Evolutionary conservation across 1,140 invertebrate genomes (phyloP), one percentile per base, ranked within the genome.

Genomic region (Zaprionus africanus): DNA sequence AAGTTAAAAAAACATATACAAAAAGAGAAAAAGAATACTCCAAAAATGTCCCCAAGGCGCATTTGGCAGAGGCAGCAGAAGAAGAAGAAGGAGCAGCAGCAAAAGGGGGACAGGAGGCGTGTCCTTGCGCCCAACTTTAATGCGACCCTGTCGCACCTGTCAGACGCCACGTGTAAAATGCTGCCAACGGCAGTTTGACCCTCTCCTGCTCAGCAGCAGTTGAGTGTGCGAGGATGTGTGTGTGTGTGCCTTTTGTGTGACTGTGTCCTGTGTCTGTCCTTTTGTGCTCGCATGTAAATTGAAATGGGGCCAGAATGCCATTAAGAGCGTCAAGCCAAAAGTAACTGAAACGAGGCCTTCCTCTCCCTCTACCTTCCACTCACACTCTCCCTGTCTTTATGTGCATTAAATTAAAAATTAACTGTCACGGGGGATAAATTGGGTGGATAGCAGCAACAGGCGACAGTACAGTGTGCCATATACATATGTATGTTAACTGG

Each of bases 321-420:
- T 88, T 80, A 83, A 88, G 84, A 80, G 78, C 69, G 66, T 51
- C 57, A 67, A 65, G 77, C 58, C 65, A 81, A 82, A 69, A 80
- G 79, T 74, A 80, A 87, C 62, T 79, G 66, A 70, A 72, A 66
- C 67, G 64, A 70, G 58, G 53, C 36, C 22, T 15, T 71, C 69
- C 41, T 9, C 41, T n/a, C 5, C 2, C 5, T 46, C 58, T 31
- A 31, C 28, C 28, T 31, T 9, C 7, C 28, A 31, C n/a, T 11
- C 19, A 71, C 78, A 51, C 15, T 9, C 6, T 2, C 41, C 36
- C 22, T 15, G 19, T 71, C 78, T 64, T 81, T 80, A 81, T 78
- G 75, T 72, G 64, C 70, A 78, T 81, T 88, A 81, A 87, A 87
- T 88, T 87, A 87, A 88, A 87, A 87, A 83, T 87, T 81, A 87